Evolutionary conservation across 2,888 invertebrate species (phyloP).

Genomic region (Hyles lineata): DNA sequence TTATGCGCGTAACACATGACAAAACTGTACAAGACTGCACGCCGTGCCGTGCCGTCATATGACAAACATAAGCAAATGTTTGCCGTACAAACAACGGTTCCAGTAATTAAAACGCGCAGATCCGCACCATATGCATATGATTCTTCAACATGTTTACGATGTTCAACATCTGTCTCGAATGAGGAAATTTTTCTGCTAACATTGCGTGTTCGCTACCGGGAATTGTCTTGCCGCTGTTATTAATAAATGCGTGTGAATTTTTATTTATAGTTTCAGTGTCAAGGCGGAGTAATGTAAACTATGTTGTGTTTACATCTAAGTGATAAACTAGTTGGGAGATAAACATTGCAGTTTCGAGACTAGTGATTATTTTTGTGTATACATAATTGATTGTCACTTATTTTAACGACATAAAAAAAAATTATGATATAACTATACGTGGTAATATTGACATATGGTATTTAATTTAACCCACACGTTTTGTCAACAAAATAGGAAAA

Average conservation of each 20-base stretch:
- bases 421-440: too few relatives aligned
- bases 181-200: conserved; percentile 21
- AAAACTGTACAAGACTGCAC: not conserved
- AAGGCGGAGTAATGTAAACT: not conserved
- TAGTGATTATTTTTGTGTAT: too few relatives aligned
- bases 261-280: conserved; percentile 20
- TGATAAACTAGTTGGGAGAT: too few relatives aligned
- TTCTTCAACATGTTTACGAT: conserved; percentile 23
- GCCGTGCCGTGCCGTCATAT: not conserved
- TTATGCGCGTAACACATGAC: not conserved
- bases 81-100: conserved; percentile 18
- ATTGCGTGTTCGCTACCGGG: not conserved
- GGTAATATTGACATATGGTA: too few relatives aligned
- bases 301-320: not conserved
- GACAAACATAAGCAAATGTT: conserved; percentile 16
- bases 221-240: not conserved
- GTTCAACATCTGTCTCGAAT: conserved; percentile 22
- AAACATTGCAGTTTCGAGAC: too few relatives aligned
- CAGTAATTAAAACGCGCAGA: conserved; percentile 29
- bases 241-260: conserved; percentile 8
- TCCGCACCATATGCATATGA: conserved; percentile 27
- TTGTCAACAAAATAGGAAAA: too few relatives aligned
- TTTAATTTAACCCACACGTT: too few relatives aligned
- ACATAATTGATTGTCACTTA: too few relatives aligned
- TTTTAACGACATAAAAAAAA: too few relatives aligned